Percentiles rank a stretch among this genome's conserved stretches.
phyloP scores from a whole-genome alignment of 2,797 vertebrate genomes.

The Scolopax rusticola region DNA sequence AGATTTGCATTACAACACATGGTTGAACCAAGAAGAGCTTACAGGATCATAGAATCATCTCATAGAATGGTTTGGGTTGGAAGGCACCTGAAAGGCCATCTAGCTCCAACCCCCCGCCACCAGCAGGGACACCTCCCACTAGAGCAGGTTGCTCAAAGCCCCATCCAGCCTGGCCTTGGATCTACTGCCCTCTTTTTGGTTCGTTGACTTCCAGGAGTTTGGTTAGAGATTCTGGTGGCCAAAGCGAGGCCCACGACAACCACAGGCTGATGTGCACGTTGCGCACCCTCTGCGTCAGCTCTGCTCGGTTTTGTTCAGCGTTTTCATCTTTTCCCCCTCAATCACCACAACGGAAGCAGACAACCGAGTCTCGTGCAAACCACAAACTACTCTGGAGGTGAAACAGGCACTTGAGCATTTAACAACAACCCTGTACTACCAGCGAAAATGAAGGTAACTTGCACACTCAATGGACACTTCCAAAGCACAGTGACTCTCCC shows the following conservation, averaged over 20 bases:
- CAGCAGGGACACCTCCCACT: not conserved
- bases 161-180: not conserved
- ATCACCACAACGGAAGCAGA: not conserved
- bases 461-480: conserved; percentile 55
- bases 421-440: not conserved
- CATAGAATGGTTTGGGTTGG: not conserved
- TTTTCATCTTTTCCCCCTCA: not conserved
- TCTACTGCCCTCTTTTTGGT: not conserved
- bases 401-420: not conserved
- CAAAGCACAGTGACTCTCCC: not conserved
- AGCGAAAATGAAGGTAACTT: conserved; percentile 15
- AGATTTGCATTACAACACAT: fast-evolving
- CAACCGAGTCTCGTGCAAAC: not conserved
- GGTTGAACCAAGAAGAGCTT: not conserved
- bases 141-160: not conserved
- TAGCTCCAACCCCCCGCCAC: not conserved
- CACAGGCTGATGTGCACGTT: fast-evolving
- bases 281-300: not conserved
- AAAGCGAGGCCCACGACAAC: not conserved
- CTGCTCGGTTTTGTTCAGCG: not conserved
- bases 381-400: not conserved
- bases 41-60: not conserved
- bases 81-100: not conserved
- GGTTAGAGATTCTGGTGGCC: not conserved
- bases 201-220: not conserved